phyloP scores from a whole-genome alignment of 2,797 vertebrate species.

The Gallinago nigripennis region DNA sequence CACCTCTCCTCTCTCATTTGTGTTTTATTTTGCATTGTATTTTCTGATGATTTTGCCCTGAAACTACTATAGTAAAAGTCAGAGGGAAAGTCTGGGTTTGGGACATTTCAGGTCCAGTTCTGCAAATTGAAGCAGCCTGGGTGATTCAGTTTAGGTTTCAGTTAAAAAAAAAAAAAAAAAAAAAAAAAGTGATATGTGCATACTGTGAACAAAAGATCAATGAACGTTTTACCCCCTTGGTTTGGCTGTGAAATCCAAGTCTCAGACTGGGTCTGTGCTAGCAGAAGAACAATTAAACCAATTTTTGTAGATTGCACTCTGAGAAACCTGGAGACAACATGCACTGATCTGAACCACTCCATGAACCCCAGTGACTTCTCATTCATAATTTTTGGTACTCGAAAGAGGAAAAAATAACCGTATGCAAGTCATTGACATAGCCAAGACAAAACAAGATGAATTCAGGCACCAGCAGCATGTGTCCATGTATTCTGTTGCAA shows the following conservation, averaged over 20 bases:
- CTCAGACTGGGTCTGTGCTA: background rate
- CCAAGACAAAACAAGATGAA: background rate
- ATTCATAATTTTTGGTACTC: background rate
- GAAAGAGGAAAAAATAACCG: background rate
- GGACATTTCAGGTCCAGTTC: background rate
- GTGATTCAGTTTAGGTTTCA: background rate
- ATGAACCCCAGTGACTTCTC: background rate
- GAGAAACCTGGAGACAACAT: background rate
- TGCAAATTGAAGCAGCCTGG: background rate
- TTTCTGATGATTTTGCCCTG: background rate
- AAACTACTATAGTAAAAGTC: background rate
- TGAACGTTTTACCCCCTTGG: background rate
- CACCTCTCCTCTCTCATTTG: background rate
- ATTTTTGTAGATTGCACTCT: background rate
- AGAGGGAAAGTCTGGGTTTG: background rate
- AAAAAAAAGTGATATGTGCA: background rate
- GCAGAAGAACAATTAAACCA: background rate
- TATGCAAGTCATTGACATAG: background rate
- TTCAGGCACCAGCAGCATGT: background rate
- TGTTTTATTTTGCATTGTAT: background rate
- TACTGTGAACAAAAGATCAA: background rate
- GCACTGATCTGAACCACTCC: background rate
- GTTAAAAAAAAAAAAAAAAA: background rate
- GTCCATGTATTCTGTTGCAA: background rate
- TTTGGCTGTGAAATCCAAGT: background rate